Evolutionary conservation across 2,113 vertebrate genomes (phyloP).

Genomic region (Triplophysa dalaica): DNA sequence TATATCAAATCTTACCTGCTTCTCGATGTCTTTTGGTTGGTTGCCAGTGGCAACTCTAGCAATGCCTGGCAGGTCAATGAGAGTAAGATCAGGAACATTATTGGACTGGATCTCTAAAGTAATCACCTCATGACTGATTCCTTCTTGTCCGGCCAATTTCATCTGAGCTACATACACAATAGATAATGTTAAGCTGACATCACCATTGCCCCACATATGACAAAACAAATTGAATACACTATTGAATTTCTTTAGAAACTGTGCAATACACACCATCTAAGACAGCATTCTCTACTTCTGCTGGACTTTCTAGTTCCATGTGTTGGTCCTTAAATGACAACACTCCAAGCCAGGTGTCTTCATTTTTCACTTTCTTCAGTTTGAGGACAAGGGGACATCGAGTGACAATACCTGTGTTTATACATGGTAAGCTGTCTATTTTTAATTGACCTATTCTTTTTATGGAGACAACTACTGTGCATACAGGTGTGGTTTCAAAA

Average conservation of each 20-base stretch:
- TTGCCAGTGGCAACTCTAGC: slow-evolving; percentile 73
- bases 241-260: not conserved
- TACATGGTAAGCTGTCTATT: not conserved
- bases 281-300: slow-evolving; percentile 40
- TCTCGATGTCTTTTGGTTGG: slow-evolving; percentile 75
- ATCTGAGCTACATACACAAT: slow-evolving; percentile 69
- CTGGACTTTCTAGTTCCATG: slow-evolving; percentile 1
- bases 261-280: slow-evolving; percentile 33
- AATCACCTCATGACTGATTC: slow-evolving; percentile 73
- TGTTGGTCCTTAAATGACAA: slow-evolving; percentile 23
- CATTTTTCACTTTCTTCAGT: slow-evolving; percentile 37
- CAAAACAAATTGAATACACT: too few relatives aligned
- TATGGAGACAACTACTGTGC: not conserved
- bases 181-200: not conserved
- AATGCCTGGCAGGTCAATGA: slow-evolving; percentile 83
- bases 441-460: not conserved
- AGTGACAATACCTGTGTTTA: slow-evolving; percentile 49
- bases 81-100: slow-evolving; percentile 75
- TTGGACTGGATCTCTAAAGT: slow-evolving; percentile 70
- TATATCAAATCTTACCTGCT: slow-evolving; percentile 66
- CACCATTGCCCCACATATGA: not conserved
- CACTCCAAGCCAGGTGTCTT: slow-evolving; percentile 26
- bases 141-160: slow-evolving; percentile 60
- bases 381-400: slow-evolving; percentile 55
- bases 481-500: not conserved